These are phyloP conservation scores for Heterocephalus glaber DNA, from an alignment of 2,113 vertebrate genomes.

Conservation along the genomic window DNA sequence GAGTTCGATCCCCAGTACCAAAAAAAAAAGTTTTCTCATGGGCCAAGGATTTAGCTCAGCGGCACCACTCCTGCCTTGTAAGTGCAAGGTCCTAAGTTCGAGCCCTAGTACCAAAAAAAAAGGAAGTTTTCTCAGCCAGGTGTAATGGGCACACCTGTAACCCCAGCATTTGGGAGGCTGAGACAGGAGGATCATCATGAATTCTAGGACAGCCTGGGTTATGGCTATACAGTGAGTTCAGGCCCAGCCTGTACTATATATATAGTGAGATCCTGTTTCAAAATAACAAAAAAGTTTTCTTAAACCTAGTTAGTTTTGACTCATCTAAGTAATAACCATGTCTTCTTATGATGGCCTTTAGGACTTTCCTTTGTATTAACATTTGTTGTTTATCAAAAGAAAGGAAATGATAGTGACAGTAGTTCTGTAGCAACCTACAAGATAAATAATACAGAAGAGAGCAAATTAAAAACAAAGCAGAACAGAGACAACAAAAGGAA, in stretches of 20 bases:
- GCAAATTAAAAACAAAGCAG: slow-evolving; percentile 13
- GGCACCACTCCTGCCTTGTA: too few species aligned
- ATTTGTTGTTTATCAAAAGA: slow-evolving; percentile 22
- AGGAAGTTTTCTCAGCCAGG: neutral
- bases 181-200: neutral
- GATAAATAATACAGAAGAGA: neutral
- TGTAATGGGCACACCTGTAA: neutral
- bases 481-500: neutral
- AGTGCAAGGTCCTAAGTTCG: too few species aligned
- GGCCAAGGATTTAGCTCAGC: too few species aligned
- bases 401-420: slow-evolving; percentile 13
- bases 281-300: neutral
- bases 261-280: neutral
- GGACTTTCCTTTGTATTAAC: slow-evolving; percentile 20
- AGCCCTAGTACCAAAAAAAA: too few species aligned
- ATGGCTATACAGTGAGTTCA: neutral
- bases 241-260: neutral
- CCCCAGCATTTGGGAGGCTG: neutral
- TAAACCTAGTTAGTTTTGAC: neutral
- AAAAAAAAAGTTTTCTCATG: neutral
- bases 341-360: neutral
- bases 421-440: neutral
- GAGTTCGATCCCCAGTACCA: too few species aligned
- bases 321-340: neutral
- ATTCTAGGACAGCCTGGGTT: neutral